A percentile compares a stretch with the other conserved stretches of the same genome.
Conservation (phyloP, 2,113 vertebrate genomes). For the Lophochroa leadbeateri region DNA sequence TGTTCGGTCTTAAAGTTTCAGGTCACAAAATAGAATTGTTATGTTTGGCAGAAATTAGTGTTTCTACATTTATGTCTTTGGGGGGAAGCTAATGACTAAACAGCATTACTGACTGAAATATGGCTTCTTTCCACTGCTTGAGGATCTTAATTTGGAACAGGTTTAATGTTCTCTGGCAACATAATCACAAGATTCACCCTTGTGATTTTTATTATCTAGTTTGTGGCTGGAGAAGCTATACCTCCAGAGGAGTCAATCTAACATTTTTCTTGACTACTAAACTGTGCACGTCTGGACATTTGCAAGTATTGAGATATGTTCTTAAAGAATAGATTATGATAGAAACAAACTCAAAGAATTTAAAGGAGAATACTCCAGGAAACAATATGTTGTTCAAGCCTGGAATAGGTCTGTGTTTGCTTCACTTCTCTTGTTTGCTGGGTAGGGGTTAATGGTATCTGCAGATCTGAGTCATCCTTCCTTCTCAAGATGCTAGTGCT, state of each 20-base stretch:
- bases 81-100: neutral
- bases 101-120: neutral
- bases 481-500: neutral
- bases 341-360: neutral
- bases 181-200: neutral
- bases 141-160: neutral
- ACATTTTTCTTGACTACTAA: neutral
- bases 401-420: neutral
- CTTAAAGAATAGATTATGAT: neutral
- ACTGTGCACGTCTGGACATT: neutral
- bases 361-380: neutral
- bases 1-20: neutral
- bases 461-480: neutral
- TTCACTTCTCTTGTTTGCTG: neutral
- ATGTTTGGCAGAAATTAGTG: neutral
- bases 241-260: neutral
- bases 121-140: neutral
- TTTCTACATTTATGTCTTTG: neutral
- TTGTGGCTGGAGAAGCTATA: neutral
- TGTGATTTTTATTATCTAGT: neutral
- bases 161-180: neutral
- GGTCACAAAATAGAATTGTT: neutral
- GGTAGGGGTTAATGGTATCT: neutral
- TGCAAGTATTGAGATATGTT: neutral
- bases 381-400: neutral